A percentile compares a stretch with the other conserved stretches of the same genome.
These are phyloP conservation scores for Drosophila longiperda DNA, from an alignment of 2,888 invertebrate genomes.

Conservation along the genomic window DNA sequence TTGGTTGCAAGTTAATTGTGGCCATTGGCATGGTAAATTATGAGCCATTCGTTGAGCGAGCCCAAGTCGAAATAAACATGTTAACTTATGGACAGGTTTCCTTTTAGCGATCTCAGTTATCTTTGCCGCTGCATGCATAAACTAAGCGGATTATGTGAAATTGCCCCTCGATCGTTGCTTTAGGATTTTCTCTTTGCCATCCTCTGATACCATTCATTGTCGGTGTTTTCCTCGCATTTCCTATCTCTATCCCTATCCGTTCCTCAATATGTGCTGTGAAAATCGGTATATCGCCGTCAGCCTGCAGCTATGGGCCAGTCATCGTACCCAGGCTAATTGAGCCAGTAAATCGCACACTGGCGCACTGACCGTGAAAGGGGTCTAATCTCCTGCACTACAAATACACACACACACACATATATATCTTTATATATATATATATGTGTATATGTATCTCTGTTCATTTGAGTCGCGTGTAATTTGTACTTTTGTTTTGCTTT, in stretches of 20 bases:
- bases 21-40: constrained; percentile 61
- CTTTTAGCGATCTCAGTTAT: constrained; percentile 42
- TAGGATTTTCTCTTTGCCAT: not conserved
- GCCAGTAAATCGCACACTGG: constrained; percentile 53
- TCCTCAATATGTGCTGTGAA: constrained; percentile 42
- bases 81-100: constrained; percentile 56
- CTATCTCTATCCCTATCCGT: no score
- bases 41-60: constrained; percentile 46
- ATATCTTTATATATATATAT: not conserved
- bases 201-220: not conserved
- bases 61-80: constrained; percentile 52
- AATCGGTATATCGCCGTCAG: constrained; percentile 35
- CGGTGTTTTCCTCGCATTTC: not conserved
- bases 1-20: constrained; percentile 62
- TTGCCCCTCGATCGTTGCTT: constrained; percentile 36
- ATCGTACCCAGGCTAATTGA: constrained; percentile 68
- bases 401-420: not conserved
- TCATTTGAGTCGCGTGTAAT: constrained; percentile 37
- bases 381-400: not conserved
- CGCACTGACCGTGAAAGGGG: not conserved
- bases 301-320: constrained; percentile 54
- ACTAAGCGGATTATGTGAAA: constrained; percentile 69
- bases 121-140: constrained; percentile 66
- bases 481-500: constrained; percentile 42
- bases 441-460: constrained; percentile 4